phyloP scores from a whole-genome alignment of 64 coral and sea anemone genomes.

The Stichodactyla mertensii region DNA sequence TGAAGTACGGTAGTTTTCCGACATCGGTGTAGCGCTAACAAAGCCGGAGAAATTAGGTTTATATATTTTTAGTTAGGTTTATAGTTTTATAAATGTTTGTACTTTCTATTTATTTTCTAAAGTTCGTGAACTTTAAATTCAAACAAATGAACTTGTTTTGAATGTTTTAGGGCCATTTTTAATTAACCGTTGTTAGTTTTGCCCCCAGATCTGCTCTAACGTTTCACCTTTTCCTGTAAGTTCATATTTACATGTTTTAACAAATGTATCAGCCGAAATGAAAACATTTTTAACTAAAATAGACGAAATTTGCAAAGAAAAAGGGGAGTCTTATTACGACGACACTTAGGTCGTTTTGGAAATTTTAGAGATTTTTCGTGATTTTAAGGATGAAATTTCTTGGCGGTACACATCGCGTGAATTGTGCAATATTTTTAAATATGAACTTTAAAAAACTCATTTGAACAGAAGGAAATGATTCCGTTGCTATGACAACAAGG shows the following conservation, averaged over 20 bases:
- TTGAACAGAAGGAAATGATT: too few species aligned
- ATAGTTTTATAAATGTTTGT: background rate
- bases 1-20: background rate
- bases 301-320: background rate
- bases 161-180: background rate
- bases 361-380: too few species aligned
- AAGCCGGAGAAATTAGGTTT: too few species aligned
- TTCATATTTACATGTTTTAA: background rate
- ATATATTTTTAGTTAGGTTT: too few species aligned
- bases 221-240: background rate
- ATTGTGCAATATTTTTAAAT: too few species aligned
- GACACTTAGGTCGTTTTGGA: background rate
- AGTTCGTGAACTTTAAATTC: background rate
- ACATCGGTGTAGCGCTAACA: background rate
- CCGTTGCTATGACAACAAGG: too few species aligned
- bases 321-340: background rate
- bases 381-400: too few species aligned
- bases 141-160: background rate
- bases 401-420: too few species aligned
- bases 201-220: background rate
- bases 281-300: background rate
- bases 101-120: background rate
- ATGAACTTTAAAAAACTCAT: too few species aligned
- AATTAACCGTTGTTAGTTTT: slow-evolving; percentile 1
- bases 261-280: background rate